phyloP scores from a whole-genome alignment of 2,888 invertebrate genomes.

The Acronicta aceris region DNA sequence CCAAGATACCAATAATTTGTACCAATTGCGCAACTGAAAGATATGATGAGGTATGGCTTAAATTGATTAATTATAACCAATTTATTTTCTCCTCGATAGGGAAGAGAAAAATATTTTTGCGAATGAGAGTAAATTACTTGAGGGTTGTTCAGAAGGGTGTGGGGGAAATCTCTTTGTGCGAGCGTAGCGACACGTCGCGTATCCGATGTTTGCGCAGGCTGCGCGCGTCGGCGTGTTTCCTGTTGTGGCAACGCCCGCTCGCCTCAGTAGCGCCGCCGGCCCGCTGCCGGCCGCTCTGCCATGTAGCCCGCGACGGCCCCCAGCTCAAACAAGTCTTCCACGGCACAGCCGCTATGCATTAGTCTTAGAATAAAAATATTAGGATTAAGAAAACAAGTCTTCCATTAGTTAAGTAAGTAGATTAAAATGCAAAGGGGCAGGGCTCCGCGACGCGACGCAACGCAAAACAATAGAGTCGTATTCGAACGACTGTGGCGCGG shows the following conservation, averaged over 20 bases:
- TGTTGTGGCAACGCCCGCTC: conserved; percentile 77
- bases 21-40: not conserved
- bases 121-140: conserved; percentile 35
- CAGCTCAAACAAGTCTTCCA: conserved; percentile 79
- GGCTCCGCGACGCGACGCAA: conserved; percentile 80
- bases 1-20: too few species aligned
- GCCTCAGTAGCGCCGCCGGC: conserved; percentile 84
- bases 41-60: not conserved
- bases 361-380: conserved; percentile 61
- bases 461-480: conserved; percentile 89
- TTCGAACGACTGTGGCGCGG: conserved; percentile 93
- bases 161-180: conserved; percentile 67
- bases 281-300: conserved; percentile 83
- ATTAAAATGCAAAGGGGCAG: conserved; percentile 85
- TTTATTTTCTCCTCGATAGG: conserved; percentile 1
- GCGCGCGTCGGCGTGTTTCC: conserved; percentile 63
- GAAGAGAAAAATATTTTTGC: conserved; percentile 19
- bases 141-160: conserved; percentile 53
- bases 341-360: conserved; percentile 74
- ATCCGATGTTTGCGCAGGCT: conserved; percentile 86
- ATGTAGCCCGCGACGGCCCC: conserved; percentile 75
- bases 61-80: conserved; percentile 5
- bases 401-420: conserved; percentile 83
- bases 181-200: conserved; percentile 60
- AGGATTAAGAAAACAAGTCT: conserved; percentile 87